phyloP scores from a whole-genome alignment of 2,888 invertebrate genomes.

The Pomacea canaliculata region DNA sequence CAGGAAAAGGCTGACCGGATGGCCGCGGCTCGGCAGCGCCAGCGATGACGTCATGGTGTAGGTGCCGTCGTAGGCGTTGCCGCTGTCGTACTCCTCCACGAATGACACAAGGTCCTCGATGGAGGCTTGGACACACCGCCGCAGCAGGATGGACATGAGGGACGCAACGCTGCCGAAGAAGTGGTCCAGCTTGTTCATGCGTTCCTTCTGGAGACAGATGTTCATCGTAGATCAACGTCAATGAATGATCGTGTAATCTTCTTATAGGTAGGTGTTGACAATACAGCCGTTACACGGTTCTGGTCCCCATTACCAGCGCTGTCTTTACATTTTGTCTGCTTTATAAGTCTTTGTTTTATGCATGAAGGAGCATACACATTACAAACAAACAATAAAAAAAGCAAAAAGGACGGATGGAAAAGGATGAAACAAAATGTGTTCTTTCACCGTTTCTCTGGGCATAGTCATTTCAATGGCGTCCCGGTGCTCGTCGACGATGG shows the following conservation, averaged over 20 bases:
- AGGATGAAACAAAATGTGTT: too few relatives aligned
- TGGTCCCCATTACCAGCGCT: too few relatives aligned
- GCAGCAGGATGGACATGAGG: slow-evolving; percentile 83
- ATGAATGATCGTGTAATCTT: too few relatives aligned
- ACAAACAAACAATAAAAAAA: too few relatives aligned
- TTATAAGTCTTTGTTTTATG: too few relatives aligned
- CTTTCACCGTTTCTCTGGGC: slow-evolving; percentile 74
- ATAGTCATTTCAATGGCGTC: slow-evolving; percentile 80
- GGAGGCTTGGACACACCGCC: slow-evolving; percentile 64
- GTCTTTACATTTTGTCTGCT: too few relatives aligned
- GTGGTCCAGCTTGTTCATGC: slow-evolving; percentile 74
- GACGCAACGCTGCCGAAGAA: slow-evolving; percentile 81
- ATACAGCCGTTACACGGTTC: too few relatives aligned
- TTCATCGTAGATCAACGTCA: too few relatives aligned
- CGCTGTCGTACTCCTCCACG: slow-evolving; percentile 62
- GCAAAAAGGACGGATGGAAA: too few relatives aligned
- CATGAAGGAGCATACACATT: too few relatives aligned
- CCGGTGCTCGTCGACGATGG: slow-evolving; percentile 54
- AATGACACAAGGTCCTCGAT: slow-evolving; percentile 64
- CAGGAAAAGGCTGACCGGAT: slow-evolving; percentile 63
- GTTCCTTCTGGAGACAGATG: slow-evolving; percentile 42
- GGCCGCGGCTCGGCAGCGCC: slow-evolving; percentile 56
- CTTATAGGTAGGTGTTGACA: too few relatives aligned
- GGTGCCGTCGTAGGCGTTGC: slow-evolving; percentile 64
- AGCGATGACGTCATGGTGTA: slow-evolving; percentile 62